Percentiles rank a stretch among this genome's conserved stretches.
Conservation (phyloP, 2,113 vertebrate genomes). For the Thinocorus orbignyianus region DNA sequence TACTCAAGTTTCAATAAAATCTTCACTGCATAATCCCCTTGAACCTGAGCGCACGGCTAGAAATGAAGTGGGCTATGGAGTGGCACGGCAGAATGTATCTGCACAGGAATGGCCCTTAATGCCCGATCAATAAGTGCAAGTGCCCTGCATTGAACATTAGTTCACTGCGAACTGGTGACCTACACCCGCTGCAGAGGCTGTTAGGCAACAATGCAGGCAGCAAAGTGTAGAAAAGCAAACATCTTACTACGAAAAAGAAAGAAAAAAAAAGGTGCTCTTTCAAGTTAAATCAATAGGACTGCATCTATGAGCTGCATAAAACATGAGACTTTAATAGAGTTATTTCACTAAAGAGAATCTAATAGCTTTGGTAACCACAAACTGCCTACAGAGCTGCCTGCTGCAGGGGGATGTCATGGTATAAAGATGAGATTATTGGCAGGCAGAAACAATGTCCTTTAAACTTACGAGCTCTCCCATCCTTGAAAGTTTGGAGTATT, state of each 20-base stretch:
- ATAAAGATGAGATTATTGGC: background rate
- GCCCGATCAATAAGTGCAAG: background rate
- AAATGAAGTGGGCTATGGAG: background rate
- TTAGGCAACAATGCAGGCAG: background rate
- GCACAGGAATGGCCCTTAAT: background rate
- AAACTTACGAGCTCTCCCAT: background rate
- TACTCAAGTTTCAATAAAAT: background rate
- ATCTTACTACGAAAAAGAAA: background rate
- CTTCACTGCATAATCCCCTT: background rate
- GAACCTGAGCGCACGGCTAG: background rate
- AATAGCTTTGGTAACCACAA: background rate
- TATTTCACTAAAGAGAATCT: constrained; percentile 11
- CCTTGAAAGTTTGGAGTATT: background rate
- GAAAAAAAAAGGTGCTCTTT: background rate
- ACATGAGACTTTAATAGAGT: constrained; percentile 44
- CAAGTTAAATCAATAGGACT: constrained; percentile 36
- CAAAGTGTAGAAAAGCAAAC: background rate
- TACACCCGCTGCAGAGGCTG: background rate
- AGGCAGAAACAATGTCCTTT: background rate
- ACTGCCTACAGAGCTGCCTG: background rate
- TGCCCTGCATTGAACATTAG: background rate
- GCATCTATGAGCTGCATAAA: constrained; percentile 44
- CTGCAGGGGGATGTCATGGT: background rate
- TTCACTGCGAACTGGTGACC: background rate
- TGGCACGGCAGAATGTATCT: background rate